Evolutionary conservation across 2,888 invertebrate species (phyloP), one percentile per base, ranked within the genome.

Genomic region (Ptychoptera albimana): DNA sequence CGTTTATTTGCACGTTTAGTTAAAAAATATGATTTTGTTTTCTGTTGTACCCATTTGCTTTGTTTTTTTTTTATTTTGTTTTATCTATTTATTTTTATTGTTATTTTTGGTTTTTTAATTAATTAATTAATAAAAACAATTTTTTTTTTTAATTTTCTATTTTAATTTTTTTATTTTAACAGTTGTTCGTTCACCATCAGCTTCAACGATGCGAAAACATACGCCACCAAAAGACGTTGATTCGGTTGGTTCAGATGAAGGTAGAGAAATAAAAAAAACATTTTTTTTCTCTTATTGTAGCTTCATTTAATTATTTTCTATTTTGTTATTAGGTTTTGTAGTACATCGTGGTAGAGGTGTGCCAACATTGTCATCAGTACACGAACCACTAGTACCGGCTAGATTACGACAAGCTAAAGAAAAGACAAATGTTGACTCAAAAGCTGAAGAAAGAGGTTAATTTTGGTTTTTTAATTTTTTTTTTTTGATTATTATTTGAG

Each of bases 271-370:
- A 32, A 34, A 12, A 2, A 10, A n/a, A 15, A 38, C 15, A 13
- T 9, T 2, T 13, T 34, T 34, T 38, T 10, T 4, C 13, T 32
- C 1, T 38, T 31, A 13, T 30, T 40, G n/a, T 16, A n/a, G n/a
- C n/a, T n/a, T n/a, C n/a, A n/a, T n/a, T n/a, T n/a, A n/a, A n/a
- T n/a, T n/a, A n/a, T n/a, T n/a, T n/a, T n/a, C n/a, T n/a, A n/a
- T n/a, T n/a, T n/a, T n/a, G n/a, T n/a, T 11, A 12, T 13, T 35
- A 64, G 64, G 61, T 49, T 89, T 85, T 64, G 80, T 86, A 38
- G 87, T 87, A 48, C 87, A 89, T 65, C 73, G 82, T 51, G 81
- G 80, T 40, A 73, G 77, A 55, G 82, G 78, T 50, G 75, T 88
- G 57, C 82, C 87, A 42, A 89, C 89, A 16, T 63, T 83, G 50